A percentile compares a stretch with the other conserved stretches of the same genome.
These are phyloP conservation scores for Synergus gifuensis DNA, from an alignment of 2,888 invertebrate genomes.

Conservation along the genomic window DNA sequence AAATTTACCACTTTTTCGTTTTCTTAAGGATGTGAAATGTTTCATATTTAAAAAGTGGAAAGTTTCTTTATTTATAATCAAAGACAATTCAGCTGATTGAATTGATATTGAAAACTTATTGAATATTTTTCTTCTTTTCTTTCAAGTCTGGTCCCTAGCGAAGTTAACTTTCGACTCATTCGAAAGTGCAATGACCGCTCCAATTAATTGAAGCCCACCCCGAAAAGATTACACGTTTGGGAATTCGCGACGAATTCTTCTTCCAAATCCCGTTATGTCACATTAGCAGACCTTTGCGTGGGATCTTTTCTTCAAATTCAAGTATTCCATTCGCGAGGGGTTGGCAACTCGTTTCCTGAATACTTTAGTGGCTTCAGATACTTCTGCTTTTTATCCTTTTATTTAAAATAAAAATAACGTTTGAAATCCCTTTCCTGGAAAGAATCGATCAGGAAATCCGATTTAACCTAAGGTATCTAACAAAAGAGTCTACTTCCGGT, in stretches of 20 bases:
- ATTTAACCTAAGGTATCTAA: not conserved
- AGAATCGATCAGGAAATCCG: not conserved
- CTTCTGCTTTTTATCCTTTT: not conserved
- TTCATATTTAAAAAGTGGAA: too few species aligned
- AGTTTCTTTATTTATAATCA: too few species aligned
- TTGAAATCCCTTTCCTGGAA: not conserved
- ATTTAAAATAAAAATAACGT: not conserved
- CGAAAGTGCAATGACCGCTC: slow-evolving; percentile 76
- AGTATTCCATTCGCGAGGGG: slow-evolving; percentile 8
- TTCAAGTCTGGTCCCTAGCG: not conserved
- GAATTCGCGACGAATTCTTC: slow-evolving; percentile 47
- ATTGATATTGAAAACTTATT: not conserved
- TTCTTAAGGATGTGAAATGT: too few species aligned
- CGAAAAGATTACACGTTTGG: slow-evolving; percentile 46
- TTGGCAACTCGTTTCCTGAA: not conserved
- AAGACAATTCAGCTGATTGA: too few species aligned
- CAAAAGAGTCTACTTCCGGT: slow-evolving; percentile 30
- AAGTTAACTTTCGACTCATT: slow-evolving; percentile 25
- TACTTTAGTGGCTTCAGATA: not conserved
- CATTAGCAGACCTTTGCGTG: slow-evolving; percentile 74
- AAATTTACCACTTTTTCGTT: too few species aligned
- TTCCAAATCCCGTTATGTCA: slow-evolving; percentile 76
- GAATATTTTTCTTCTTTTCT: not conserved
- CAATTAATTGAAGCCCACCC: slow-evolving; percentile 70
- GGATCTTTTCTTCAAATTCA: not conserved